Conservation (phyloP, 2,888 invertebrate genomes). For the Ceramica pisi region DNA sequence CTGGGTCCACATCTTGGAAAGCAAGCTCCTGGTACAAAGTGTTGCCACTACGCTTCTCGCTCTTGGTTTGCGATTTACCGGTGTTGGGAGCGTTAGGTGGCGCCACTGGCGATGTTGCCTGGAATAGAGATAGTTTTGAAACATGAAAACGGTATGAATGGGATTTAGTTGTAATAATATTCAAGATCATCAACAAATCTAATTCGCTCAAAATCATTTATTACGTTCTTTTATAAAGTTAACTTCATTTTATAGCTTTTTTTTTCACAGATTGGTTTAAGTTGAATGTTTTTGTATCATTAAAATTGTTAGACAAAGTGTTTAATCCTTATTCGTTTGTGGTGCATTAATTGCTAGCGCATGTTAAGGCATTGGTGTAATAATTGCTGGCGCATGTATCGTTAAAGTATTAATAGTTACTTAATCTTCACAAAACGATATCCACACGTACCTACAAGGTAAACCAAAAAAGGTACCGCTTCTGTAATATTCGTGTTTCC, state of each 20-base stretch:
- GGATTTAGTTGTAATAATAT: neutral
- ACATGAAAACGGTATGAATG: neutral
- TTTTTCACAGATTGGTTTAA: neutral
- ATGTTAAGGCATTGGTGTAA: neutral
- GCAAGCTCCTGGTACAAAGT: conserved; percentile 98
- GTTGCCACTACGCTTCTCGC: conserved; percentile 97
- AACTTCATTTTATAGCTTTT: neutral
- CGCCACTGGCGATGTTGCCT: conserved; percentile 91
- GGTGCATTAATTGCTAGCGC: conserved; percentile 5
- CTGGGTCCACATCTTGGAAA: conserved; percentile 96
- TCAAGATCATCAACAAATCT: neutral
- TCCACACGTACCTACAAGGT: neutral
- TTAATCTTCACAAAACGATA: conserved; percentile 3
- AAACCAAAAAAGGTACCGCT: neutral
- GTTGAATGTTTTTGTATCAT: neutral
- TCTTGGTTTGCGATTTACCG: conserved; percentile 93
- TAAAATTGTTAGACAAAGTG: neutral
- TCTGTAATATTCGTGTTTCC: neutral
- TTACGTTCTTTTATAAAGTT: too few relatives aligned
- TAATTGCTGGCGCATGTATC: conserved; percentile 20
- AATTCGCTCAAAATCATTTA: too few relatives aligned
- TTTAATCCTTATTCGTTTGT: conserved; percentile 2
- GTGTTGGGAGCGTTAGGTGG: conserved; percentile 72
- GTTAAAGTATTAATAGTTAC: conserved; percentile 5
- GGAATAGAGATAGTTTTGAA: conserved; percentile 42